Evolutionary conservation across 2,888 invertebrate species (phyloP).

Genomic region (Drosophila rellima): DNA sequence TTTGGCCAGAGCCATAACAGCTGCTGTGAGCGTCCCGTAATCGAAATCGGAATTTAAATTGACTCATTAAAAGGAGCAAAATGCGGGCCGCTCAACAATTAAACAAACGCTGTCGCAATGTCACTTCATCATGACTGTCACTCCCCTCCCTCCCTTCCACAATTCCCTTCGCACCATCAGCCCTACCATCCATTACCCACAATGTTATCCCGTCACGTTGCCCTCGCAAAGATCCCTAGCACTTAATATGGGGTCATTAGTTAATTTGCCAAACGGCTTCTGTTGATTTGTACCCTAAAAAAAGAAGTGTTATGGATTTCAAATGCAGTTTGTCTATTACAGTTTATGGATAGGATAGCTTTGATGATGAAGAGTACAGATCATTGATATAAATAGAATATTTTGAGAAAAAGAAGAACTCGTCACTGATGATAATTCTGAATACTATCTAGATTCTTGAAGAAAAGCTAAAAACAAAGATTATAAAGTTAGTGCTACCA

Average conservation of each 20-base stretch:
- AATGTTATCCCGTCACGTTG: conserved; percentile 8
- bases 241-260: conserved; percentile 74
- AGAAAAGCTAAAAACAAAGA: neutral
- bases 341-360: too few relatives aligned
- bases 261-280: conserved; percentile 75
- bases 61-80: conserved; percentile 80
- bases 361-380: too few relatives aligned
- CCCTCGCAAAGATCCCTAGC: conserved; percentile 31
- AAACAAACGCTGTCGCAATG: conserved; percentile 65
- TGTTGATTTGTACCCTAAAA: conserved; percentile 34
- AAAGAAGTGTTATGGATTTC: neutral
- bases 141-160: neutral
- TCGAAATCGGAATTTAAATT: conserved; percentile 82
- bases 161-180: neutral
- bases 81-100: conserved; percentile 80
- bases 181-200: conserved; percentile 1
- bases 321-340: neutral
- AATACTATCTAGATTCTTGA: neutral
- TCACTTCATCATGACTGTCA: conserved; percentile 2
- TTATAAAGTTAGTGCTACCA: neutral
- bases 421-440: neutral
- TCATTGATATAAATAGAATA: too few relatives aligned
- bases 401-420: too few relatives aligned
- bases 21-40: conserved; percentile 60
- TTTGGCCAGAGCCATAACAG: conserved; percentile 65